A percentile compares a stretch with the other conserved stretches of the same genome.
Evolutionary conservation across 2,113 vertebrate species (phyloP).

Genomic region (Cricetomys ansorgei): DNA sequence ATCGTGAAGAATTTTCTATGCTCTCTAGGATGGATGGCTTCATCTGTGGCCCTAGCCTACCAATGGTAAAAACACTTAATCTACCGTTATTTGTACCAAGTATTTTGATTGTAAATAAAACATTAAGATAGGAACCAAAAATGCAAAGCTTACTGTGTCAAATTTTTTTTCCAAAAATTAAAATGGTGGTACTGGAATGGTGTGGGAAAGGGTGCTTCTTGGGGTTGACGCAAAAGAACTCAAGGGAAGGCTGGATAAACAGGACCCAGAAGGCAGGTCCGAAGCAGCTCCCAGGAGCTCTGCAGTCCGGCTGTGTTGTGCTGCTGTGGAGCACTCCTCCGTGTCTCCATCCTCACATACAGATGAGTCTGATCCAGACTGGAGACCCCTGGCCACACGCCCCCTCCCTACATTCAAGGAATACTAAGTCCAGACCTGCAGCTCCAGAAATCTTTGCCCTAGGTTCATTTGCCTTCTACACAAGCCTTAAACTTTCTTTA

Average conservation of each 20-base stretch:
- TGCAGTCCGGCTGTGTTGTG: background rate
- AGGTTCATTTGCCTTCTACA: slow-evolving; percentile 19
- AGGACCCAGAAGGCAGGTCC: background rate
- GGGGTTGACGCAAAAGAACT: background rate
- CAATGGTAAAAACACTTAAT: slow-evolving; percentile 5
- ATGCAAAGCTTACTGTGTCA: background rate
- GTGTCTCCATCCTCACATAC: background rate
- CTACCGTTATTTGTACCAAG: background rate
- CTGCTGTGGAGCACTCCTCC: background rate
- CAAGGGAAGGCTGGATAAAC: background rate
- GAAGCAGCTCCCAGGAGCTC: background rate
- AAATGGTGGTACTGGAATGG: background rate
- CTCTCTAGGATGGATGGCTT: background rate
- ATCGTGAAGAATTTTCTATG: background rate
- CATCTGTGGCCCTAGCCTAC: background rate
- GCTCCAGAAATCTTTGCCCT: background rate
- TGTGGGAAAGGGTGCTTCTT: too few relatives aligned
- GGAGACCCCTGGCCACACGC: background rate
- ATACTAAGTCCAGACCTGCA: background rate
- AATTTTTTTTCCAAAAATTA: background rate
- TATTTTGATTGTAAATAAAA: background rate
- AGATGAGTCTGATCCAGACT: background rate
- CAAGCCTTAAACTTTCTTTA: background rate
- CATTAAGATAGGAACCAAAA: background rate
- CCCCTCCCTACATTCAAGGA: background rate